Evolutionary conservation across 2,113 vertebrate species (phyloP), one percentile per base, ranked within the genome.

Genomic region (Rhabdornis inornatus): DNA sequence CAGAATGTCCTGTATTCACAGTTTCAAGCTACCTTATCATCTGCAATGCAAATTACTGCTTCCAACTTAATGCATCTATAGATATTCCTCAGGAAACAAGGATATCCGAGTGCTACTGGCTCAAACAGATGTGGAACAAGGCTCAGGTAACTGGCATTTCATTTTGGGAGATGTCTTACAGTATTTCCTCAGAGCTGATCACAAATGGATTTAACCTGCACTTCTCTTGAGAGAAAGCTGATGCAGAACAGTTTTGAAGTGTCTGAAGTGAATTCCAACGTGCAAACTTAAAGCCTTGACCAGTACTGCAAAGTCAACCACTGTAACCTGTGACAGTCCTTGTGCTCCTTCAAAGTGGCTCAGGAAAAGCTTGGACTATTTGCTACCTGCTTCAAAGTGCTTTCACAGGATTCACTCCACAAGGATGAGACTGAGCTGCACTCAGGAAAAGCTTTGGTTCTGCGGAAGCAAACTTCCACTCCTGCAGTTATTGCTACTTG

Each of bases 401-500:
- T 93, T 90, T 76, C 31, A 94, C 0, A 7, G 69, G 79, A 77
- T 57, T 96, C 40, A 53, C 49, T 94, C 79, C 89, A 79, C 81
- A 55, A 77, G 47, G 80, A 90, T 17, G 35, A 86, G 64, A 86
- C 53, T 64, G 87, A 97, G 90, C 92, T 95, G 90, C 94, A 93
- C 79, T 93, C 85, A 78, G 57, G 42, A 96, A 95, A 87, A 90
- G 91, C 96, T 97, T 94, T 91, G 75, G 93, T 95, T 97, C 89
- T 94, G 93, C 21, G 84, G 95, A 94, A 96, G 87, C 82, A 86
- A 94, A 66, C 71, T 94, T 90, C 68, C 52, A 80, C 87, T 80
- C 68, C 85, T 87, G 63, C 90, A 92, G 85, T 97, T 96, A 97
- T 95, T 95, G 94, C 95, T 97, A 93, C 94, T 93, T 75, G 76